These are phyloP conservation scores for Chymomyza costata DNA, from an alignment of 1,140 invertebrate genomes.

Conservation along the genomic window DNA sequence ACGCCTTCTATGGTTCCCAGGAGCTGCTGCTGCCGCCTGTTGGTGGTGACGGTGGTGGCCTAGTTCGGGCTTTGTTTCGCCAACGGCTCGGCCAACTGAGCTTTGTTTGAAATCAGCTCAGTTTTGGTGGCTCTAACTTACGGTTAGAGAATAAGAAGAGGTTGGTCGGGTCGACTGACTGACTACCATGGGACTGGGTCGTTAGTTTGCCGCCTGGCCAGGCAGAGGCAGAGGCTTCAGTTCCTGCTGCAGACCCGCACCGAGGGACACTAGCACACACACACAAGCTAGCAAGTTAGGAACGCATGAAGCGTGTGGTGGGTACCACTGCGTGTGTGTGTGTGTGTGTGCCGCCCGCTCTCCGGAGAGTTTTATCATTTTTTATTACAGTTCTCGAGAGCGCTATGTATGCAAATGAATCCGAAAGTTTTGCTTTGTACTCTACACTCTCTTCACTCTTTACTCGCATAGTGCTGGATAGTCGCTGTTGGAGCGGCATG, in stretches of 20 bases:
- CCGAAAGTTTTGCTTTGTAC: constrained; percentile 69
- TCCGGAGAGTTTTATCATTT: constrained; percentile 70
- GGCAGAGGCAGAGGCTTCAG: constrained; percentile 29
- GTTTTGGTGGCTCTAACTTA: constrained; percentile 39
- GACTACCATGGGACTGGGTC: constrained; percentile 15
- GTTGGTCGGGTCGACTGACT: constrained; percentile 44
- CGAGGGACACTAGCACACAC: constrained; percentile 47
- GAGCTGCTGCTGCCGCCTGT: not conserved
- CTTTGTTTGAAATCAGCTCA: constrained; percentile 67
- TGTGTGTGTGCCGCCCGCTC: constrained; percentile 22
- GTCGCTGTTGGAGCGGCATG: too few relatives aligned
- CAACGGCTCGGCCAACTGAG: constrained; percentile 8
- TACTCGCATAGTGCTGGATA: constrained; percentile 13
- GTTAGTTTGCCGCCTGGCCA: constrained; percentile 48
- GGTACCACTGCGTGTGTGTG: too few relatives aligned
- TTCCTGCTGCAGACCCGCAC: constrained; percentile 39
- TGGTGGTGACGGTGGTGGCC: too few relatives aligned
- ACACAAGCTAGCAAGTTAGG: constrained; percentile 29
- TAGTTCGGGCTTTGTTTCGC: constrained; percentile 55
- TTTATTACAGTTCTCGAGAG: constrained; percentile 71
- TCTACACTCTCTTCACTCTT: not conserved
- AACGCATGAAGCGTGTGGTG: constrained; percentile 2
- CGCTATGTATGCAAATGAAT: constrained; percentile 73
- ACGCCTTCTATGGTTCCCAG: not conserved
- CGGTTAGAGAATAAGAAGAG: too few relatives aligned